Evolutionary conservation across 92 coral and sea anemone species (phyloP), one percentile per base, ranked within the genome.

Genomic region (Anthopleura xanthogrammica): DNA sequence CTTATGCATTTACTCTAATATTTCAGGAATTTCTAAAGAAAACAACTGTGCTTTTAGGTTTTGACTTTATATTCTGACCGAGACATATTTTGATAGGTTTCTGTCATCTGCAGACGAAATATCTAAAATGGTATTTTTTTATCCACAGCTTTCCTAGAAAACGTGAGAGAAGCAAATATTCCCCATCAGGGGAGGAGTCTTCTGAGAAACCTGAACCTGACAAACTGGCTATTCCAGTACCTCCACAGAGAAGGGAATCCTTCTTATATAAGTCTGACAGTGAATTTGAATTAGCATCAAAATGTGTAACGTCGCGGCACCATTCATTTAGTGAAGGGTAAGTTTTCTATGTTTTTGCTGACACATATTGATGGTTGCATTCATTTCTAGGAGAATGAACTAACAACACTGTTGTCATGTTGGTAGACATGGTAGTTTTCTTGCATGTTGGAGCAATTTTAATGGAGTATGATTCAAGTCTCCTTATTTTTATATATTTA

Each of bases 291-390:
- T 85, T 94, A 60, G 95, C 99, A 77, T 93, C 99, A 80, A 95
- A 95, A 71, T 96, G 98, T 87, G 90, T 94, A 41, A 92, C 99
- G 12, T 95, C 98, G 60, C 90, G 99, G 65, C 98, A 96, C 84
- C 98, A 92, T 88, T 96, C 99, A 50, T 96, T 96, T 83, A 95
- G 98, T 64, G 98, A 95, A 86, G 98, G 98, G 98, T 95, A 83
- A 83, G 98, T 86, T 43, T 24, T 12, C 16, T n/a, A 8, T 5
- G 17, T 6, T 54, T 54, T 54, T 54, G 14, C 16, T 4, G 58
- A 54, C 7, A 0, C 2, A 11, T 54, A 11, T 54, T 8, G 58
- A 54, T 11, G 58, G 16, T 14, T 11, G 58, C 1, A 8, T 12
- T 46, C 0, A 46, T 46, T 46, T 0, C 50, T 9, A 46, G 9